These are phyloP conservation scores for Rhagonycha lutea DNA, from an alignment of 2,888 invertebrate genomes.

Conservation along the genomic window DNA sequence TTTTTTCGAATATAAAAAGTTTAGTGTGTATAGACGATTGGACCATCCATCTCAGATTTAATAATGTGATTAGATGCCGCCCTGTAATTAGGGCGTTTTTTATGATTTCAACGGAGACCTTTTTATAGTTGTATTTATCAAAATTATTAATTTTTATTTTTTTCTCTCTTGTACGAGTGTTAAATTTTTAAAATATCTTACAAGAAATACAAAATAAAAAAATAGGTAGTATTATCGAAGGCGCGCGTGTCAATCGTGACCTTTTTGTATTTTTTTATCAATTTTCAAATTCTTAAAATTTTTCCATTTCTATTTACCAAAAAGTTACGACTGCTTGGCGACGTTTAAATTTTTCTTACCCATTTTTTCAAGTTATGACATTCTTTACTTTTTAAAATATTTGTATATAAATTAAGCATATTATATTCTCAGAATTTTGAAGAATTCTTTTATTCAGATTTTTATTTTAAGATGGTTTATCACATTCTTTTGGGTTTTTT, in stretches of 20 bases:
- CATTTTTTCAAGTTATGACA: neutral
- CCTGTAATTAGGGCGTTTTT: conserved; percentile 8
- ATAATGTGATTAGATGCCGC: conserved; percentile 15
- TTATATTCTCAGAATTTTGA: neutral
- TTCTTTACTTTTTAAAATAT: neutral
- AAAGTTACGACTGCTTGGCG: neutral
- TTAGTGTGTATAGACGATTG: neutral
- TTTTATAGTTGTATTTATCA: neutral
- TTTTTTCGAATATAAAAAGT: neutral
- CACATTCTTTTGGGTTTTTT: neutral
- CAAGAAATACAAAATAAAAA: neutral
- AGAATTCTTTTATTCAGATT: neutral
- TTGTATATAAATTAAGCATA: neutral
- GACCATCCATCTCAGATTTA: conserved; percentile 8
- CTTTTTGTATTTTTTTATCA: neutral
- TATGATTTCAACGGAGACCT: neutral
- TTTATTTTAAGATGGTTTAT: neutral
- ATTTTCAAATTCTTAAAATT: neutral
- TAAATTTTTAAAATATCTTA: neutral
- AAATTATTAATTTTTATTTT: neutral
- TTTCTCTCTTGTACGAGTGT: neutral
- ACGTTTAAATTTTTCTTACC: neutral
- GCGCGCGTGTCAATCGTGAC: neutral
- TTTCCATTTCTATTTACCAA: neutral
- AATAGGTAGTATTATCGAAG: neutral